Evolutionary conservation across 1,140 invertebrate species (phyloP), one percentile per base, ranked within the genome.

Genomic region (Brachionus sp.): DNA sequence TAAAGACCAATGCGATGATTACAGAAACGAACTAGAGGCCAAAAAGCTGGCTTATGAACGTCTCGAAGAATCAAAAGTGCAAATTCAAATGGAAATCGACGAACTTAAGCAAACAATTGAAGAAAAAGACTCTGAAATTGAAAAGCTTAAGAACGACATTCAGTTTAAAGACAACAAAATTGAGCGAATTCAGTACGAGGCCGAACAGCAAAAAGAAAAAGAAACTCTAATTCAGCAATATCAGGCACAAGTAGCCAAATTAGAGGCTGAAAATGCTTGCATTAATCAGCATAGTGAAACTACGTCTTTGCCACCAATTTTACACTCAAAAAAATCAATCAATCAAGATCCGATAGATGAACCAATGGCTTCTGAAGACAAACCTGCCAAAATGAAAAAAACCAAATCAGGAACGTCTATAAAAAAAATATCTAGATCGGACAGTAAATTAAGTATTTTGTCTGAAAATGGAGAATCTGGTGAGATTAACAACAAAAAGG

Each of bases 131-230:
- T 16, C 19, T 7, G 12, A 37, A 25, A 78, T 57, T n/a, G 25
- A 62, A 10, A 33, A 37, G 6, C 39, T 62, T 23, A 62, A 62
- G 50, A 80, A 80, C 13, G 75, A 78, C 2, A 16, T 80, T 80
- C 77, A 80, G 12, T 80, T 62, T 37, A 57, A 57, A 62, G 37
- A 80, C 5, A 80, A 80, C 29, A 57, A 80, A 25, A 57, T 80
- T 44, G 77, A 80, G n/a, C 50, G 62, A 3, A 46, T 78, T 13
- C 12, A 50, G 25, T 57, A 16, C 33, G 77, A 80, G 16, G 75
- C 53, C 13, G 46, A 80, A 33, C 50, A 80, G 25, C 50, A 80
- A 66, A 57, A 66, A 39, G 62, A 80, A 57, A 37, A 62, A 44
- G 77, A 80, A 29, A 23, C 44, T 46, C 0, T 46, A 25, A 35